These are phyloP conservation scores for Helobdella robusta DNA, from an alignment of 2,888 invertebrate genomes.

Conservation along the genomic window DNA sequence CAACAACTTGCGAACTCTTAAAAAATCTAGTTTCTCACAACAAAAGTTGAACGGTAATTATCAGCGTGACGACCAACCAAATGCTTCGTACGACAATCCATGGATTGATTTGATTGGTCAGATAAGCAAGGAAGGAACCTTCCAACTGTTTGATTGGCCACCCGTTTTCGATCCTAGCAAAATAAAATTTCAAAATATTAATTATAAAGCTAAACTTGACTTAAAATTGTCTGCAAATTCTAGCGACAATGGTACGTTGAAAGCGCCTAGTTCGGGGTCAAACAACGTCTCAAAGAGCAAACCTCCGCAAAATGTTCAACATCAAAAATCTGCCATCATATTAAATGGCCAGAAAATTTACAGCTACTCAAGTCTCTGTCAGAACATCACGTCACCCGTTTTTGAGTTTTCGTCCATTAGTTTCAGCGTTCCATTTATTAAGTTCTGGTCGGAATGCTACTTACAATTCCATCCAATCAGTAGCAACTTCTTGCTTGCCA, in stretches of 20 bases:
- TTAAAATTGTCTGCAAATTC: too few species aligned
- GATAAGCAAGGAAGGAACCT: not conserved
- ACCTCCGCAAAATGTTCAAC: not conserved
- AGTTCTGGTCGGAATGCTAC: slow-evolving; percentile 15
- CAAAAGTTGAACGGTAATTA: not conserved
- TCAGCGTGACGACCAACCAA: not conserved
- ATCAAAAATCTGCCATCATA: slow-evolving; percentile 4
- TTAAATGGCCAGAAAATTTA: slow-evolving; percentile 5
- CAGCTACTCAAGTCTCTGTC: not conserved
- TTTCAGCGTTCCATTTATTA: slow-evolving; percentile 8
- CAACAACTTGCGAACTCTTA: not conserved
- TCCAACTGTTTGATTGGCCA: slow-evolving; percentile 2
- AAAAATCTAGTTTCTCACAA: slow-evolving; percentile 1
- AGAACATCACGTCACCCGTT: not conserved
- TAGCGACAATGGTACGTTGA: too few species aligned
- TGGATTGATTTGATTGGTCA: slow-evolving; percentile 3
- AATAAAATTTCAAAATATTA: not conserved
- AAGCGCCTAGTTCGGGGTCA: not conserved
- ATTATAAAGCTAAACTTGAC: not conserved
- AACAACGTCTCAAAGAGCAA: not conserved
- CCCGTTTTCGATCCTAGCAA: slow-evolving; percentile 4
- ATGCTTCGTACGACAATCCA: slow-evolving; percentile 6
- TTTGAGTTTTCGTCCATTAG: not conserved
- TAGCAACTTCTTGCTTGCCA: too few species aligned
- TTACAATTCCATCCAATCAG: slow-evolving; percentile 12